Base-by-base conservation (phyloP, 2,888 invertebrate genomes). In the Escarpia spicata region DNA sequence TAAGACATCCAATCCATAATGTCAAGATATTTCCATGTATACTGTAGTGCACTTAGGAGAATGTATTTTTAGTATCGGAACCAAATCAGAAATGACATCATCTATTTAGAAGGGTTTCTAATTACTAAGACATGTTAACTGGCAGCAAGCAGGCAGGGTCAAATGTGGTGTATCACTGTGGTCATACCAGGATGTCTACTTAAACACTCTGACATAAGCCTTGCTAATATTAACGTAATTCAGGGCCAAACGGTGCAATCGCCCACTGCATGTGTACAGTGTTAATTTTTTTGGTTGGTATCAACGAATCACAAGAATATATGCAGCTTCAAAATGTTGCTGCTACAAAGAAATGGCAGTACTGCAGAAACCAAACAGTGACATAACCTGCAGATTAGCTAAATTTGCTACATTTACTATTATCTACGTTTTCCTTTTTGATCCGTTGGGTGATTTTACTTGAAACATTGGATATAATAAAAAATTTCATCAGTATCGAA, bases 131-230 rank as follows among this genome's bases (percentile, higher is more conserved):
- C 91, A 91, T 91, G 91, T 91, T 26, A n/a, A 2, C 12, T 31
- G 31, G 31, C 0, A 91, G 91, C 26, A 91, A 90, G 15, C 90
- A 90, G 90, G 9, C 90, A 90, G 90, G 90, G 90, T 31, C 31
- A 31, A 4, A 31, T 91, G 6, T n/a, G 91, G 91, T 91, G 91
- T 91, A 31, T 91, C 91, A 6, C 2, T 91, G 91, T 91, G 91
- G 91, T 26, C 6, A 6, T 31, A 91, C 12, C 91, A 26, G 91
- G 91, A 91, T 31, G 26, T 91, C 26, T 31, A 91, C 26, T 91
- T 26, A 91, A 91, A 26, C n/a, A 91, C 91, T n/a, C n/a, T 91
- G 91, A 91, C 91, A 91, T 91, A 10, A 91, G 91, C 91, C 91
- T n/a, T 26, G 91, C 91, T 91, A 91, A 91, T n/a, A 26, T 26